A percentile compares a stretch with the other conserved stretches of the same genome.
Evolutionary conservation across 2,888 invertebrate genomes (phyloP).

Genomic region (Cheilosia variabilis): DNA sequence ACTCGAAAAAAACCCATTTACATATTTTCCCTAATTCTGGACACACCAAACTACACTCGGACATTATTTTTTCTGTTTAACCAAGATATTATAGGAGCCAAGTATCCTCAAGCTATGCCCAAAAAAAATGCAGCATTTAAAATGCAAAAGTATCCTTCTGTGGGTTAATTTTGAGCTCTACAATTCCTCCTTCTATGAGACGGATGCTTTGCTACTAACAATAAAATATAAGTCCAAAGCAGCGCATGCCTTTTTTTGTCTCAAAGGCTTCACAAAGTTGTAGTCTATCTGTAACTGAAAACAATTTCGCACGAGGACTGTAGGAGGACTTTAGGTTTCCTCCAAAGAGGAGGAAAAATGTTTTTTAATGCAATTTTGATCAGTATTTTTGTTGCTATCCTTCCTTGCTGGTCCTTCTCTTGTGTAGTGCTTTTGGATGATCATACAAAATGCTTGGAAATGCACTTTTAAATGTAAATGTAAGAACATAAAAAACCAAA

Average conservation of each 20-base stretch:
- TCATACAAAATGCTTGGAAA: conserved; percentile 63
- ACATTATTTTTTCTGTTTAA: not conserved
- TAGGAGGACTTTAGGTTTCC: not conserved
- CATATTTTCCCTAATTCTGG: conserved; percentile 1
- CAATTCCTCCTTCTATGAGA: not conserved
- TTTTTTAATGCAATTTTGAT: conserved; percentile 41
- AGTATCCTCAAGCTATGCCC: not conserved
- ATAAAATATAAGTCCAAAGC: not conserved
- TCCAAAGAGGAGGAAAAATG: conserved; percentile 22
- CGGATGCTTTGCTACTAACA: not conserved
- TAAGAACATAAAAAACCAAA: conserved; percentile 12
- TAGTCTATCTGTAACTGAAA: conserved; percentile 4
- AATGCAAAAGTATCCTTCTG: conserved; percentile 3
- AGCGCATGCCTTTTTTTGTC: not conserved
- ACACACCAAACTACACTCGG: not conserved
- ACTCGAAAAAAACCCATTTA: not conserved
- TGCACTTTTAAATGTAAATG: conserved; percentile 77
- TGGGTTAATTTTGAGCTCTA: conserved; percentile 6
- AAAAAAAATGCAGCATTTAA: conserved; percentile 1
- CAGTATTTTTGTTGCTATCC: conserved; percentile 26
- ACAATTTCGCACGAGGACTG: not conserved
- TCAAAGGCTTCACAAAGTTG: conserved; percentile 2
- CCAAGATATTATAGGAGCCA: not conserved
- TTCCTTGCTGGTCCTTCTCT: conserved; percentile 45
- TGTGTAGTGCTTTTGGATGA: conserved; percentile 49